Evolutionary conservation across 2,797 vertebrate species (phyloP), one percentile per base, ranked within the genome.

Genomic region (Danio aesculapii): DNA sequence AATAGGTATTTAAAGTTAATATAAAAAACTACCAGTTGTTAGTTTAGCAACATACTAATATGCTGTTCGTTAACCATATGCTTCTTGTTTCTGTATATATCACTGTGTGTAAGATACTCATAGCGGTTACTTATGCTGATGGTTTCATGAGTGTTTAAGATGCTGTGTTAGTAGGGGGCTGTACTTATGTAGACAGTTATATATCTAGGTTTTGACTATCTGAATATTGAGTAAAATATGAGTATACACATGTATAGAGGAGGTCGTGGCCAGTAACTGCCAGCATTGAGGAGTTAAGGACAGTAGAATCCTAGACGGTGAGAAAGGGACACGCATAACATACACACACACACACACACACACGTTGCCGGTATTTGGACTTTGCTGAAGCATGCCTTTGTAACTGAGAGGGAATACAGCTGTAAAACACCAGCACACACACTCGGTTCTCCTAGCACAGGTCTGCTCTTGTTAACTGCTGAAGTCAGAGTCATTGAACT

Each of bases 331-430:
- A 74, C 47, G 63, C 41, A 82, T n/a, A 63, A 59, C 44, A 70
- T 53, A 3, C 30, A 3, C 30, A 30, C 30, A 74, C 57, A 41
- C 75, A 76, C 52, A 50, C 62, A 2, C 57, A 2, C 70, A 68
- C 63, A 81, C 77, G 77, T 77, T 55, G 76, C 44, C 47, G 46
- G 73, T 81, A 72, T 78, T 82, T 82, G 55, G 63, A 84, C 70
- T 81, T 74, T 81, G 75, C 69, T 84, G 74, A 81, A 81, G 83
- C 79, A 81, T 78, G 79, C 30, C 69, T 78, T 82, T 84, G 43
- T 82, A 75, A 63, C 78, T 67, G 61, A 71, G 71, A 49, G 66
- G 52, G 50, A 70, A 74, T 19, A 55, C 57, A 50, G 64, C 61
- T 72, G 63, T 84, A 81, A 84, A 73, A 84, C 69, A 50, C 17